Conservation (phyloP, 2,113 vertebrate species). For the Anolis sagrei region DNA sequence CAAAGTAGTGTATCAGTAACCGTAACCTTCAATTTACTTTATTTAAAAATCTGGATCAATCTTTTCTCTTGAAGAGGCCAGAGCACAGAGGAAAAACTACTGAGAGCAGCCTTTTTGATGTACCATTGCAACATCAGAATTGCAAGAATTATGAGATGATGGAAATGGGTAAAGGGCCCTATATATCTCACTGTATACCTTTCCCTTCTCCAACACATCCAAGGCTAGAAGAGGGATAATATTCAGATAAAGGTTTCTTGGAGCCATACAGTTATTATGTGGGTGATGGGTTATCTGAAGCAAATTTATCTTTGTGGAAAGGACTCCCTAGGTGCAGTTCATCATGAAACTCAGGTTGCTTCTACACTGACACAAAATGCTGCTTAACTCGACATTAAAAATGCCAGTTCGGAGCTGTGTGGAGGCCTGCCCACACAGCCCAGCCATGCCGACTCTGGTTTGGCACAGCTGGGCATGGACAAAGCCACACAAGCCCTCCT, state of each 20-base stretch:
- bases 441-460: no score
- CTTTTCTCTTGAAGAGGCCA: neutral
- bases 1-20: neutral
- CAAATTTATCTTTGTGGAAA: neutral
- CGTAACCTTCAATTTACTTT: neutral
- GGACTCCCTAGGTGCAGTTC: neutral
- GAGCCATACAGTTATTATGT: neutral
- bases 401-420: no score
- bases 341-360: no score
- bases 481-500: no score
- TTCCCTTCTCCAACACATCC: neutral
- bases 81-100: neutral
- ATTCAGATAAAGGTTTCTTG: neutral
- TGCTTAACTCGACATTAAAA: no score
- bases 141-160: neutral
- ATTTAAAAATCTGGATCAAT: neutral
- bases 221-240: neutral
- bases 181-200: no score
- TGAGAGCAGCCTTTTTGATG: neutral
- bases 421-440: no score
- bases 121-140: neutral
- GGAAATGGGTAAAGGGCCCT: neutral
- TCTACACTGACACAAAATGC: no score
- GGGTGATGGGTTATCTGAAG: neutral
- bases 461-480: no score